Evolutionary conservation across 2,797 vertebrate species (phyloP).

Genomic region (Falco biarmicus): DNA sequence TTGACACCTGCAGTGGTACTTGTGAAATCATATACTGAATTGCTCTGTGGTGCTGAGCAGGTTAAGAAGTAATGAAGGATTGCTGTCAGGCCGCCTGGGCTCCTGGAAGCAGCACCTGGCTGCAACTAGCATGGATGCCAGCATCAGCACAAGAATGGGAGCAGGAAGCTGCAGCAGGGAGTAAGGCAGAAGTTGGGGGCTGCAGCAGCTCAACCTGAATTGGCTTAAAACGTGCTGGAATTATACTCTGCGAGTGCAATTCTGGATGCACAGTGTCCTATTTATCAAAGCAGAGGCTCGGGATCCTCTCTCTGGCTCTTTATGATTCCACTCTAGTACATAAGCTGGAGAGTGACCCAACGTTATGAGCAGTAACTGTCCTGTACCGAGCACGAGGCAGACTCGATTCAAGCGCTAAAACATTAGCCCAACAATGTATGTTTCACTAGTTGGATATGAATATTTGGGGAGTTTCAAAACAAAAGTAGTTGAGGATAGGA

Average conservation of each 20-base stretch:
- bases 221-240: neutral
- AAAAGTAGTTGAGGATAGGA: neutral
- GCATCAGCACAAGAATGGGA: neutral
- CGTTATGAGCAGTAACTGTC: neutral
- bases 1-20: neutral
- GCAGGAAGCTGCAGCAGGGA: neutral
- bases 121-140: neutral
- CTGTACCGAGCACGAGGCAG: neutral
- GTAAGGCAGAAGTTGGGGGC: neutral
- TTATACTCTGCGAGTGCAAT: neutral
- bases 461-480: neutral
- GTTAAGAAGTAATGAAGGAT: neutral
- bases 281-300: neutral
- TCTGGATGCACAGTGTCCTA: neutral
- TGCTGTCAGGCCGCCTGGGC: neutral
- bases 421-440: neutral
- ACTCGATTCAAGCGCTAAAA: neutral
- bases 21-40: neutral
- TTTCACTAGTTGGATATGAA: neutral
- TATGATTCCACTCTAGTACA: neutral
- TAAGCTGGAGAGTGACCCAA: neutral
- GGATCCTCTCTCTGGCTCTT: neutral
- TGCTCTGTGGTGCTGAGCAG: neutral
- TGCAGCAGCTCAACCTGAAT: neutral
- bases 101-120: neutral